These are phyloP conservation scores for Parotocinclus haroldoi DNA, from an alignment of 2,797 vertebrate genomes.

Conservation along the genomic window DNA sequence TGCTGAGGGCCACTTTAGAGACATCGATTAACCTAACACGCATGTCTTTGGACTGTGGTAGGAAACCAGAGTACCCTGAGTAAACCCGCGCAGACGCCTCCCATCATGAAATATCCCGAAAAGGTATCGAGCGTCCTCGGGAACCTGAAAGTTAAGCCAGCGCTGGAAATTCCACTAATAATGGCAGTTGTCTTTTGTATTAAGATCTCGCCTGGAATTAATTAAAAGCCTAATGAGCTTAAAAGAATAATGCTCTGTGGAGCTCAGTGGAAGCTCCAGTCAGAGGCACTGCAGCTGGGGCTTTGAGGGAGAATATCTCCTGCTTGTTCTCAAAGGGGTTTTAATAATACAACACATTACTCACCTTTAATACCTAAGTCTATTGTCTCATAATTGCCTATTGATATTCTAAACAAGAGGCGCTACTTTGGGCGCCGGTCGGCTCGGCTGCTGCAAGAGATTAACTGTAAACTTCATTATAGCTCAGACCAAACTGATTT, in stretches of 20 bases:
- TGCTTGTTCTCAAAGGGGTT: background rate
- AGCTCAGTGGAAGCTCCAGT: conserved; percentile 5
- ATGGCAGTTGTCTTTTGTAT: conserved; percentile 12
- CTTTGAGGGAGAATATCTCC: no score
- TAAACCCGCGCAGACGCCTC: no score
- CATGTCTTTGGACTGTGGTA: no score
- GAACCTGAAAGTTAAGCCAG: no score
- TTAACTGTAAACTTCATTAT: conserved; percentile 48
- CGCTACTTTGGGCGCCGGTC: conserved; percentile 8
- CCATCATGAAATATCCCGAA: no score
- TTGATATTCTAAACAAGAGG: conserved; percentile 40
- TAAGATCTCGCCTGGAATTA: conserved; percentile 38
- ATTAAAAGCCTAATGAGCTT: conserved; percentile 39
- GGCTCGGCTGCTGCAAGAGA: conserved; percentile 20
- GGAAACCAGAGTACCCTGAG: no score
- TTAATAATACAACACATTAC: conserved; percentile 24
- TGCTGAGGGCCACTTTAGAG: no score
- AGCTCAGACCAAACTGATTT: conserved; percentile 41
- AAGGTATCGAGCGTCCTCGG: no score
- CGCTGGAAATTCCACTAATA: no score
- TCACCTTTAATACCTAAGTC: conserved; percentile 26
- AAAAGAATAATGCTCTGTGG: conserved; percentile 26
- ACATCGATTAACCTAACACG: no score
- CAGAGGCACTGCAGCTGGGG: no score
- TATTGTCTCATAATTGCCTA: conserved; percentile 38